A percentile compares a stretch with the other conserved stretches of the same genome.
These are phyloP conservation scores for Todiramphus chloris DNA, from an alignment of 2,113 vertebrate genomes.

Conservation along the genomic window DNA sequence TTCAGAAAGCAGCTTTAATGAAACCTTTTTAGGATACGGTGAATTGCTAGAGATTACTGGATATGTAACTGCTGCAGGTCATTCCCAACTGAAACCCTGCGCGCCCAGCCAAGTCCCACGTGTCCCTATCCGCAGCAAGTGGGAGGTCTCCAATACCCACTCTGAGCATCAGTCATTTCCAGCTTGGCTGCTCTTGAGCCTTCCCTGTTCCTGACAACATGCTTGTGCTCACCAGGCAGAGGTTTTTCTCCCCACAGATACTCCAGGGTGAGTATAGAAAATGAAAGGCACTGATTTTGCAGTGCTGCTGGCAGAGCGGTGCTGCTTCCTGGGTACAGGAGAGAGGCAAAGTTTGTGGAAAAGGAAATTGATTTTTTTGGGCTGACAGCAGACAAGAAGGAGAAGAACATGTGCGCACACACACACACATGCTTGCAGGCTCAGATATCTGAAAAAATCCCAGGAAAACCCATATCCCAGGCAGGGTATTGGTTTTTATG, in stretches of 20 bases:
- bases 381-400: not conserved
- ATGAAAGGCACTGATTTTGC: not conserved
- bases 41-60: slow-evolving; percentile 38
- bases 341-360: not conserved
- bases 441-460: not conserved
- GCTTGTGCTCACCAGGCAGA: not conserved
- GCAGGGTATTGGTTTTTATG: not conserved
- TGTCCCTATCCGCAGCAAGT: not conserved
- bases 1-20: slow-evolving; percentile 26
- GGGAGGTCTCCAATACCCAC: not conserved
- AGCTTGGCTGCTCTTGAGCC: not conserved
- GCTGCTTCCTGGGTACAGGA: not conserved
- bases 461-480: not conserved
- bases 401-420: not conserved
- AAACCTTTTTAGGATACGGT: slow-evolving; percentile 4
- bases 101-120: accelerated
- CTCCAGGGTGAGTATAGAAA: not conserved
- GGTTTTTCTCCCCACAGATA: not conserved
- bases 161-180: not conserved
- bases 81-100: not conserved
- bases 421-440: not conserved
- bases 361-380: not conserved
- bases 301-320: not conserved
- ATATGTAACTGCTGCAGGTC: not conserved
- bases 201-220: not conserved